Base-by-base conservation (phyloP, 2,888 invertebrate genomes). In the Pherbina coryleti region DNA sequence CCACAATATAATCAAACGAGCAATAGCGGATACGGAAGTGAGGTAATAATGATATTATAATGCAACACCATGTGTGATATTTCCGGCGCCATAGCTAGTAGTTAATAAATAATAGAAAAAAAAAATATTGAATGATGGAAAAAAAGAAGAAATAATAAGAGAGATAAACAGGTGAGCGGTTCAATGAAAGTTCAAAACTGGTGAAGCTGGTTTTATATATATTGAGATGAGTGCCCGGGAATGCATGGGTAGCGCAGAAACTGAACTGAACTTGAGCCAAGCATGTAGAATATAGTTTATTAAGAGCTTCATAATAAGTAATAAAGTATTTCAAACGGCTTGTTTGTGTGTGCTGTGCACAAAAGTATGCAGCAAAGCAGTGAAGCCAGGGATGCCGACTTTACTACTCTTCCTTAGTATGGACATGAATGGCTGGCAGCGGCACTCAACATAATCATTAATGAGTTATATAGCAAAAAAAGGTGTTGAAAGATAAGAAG, bases 1-100 rank as follows among this genome's bases (percentile, higher is more conserved):
- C 81, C 80, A 79, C 84, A 84, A 86, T 86, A 84, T 86, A 86
- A 86, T 76, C 66, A 86, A 87, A 70, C 70, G 22, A 5, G 37
- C 19, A 57, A 28, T 28, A 60, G 31, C 66, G 73, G 62, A 64
- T 51, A 31, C 74, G 74, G 69, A 69, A n/a, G 34, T 17, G 49
- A 71, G 34, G 31, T n/a, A 37, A 62, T 17, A 25, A 57, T 67
- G 37, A 76, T 75, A 79, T 81, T 78, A 81, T 75, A 77, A 81
- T 81, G 81, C 78, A 79, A 78, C 79, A 79, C 80, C 79, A 79
- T 80, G 67, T 79, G 80, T 74, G 76, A 28, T 44, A 73, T 77
- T 77, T 79, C 78, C 79, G 74, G 67, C 74, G 71, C 49, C 73
- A 77, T 67, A 60, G 14, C 51, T 49, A 69, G n/a, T 75, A 64